A percentile compares a stretch with the other conserved stretches of the same genome.
phyloP scores from a whole-genome alignment of 2,888 invertebrate species.

The Brachyptera risi region DNA sequence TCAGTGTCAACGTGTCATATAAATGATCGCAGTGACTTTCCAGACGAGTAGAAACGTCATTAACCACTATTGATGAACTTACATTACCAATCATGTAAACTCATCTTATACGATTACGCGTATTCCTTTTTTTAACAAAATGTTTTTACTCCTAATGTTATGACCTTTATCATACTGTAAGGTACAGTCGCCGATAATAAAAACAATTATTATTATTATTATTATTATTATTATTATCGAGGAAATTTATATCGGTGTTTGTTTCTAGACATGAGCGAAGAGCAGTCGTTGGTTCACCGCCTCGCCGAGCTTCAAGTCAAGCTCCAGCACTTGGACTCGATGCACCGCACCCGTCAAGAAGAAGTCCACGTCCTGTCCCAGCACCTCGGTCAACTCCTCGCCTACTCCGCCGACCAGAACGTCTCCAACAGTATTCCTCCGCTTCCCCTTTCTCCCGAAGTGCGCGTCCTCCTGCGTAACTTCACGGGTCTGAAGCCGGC shows the following conservation, averaged over 20 bases:
- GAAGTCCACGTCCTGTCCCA: constrained; percentile 67
- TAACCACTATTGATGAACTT: no score
- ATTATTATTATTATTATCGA: no score
- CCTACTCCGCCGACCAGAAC: constrained; percentile 17
- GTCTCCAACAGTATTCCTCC: constrained; percentile 4
- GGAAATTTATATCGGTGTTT: not conserved
- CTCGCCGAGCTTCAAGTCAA: constrained; percentile 74
- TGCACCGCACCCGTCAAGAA: constrained; percentile 71
- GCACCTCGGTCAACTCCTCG: constrained; percentile 53
- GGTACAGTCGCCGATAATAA: no score
- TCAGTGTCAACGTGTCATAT: no score
- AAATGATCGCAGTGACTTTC: no score
- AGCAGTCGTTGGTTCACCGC: constrained; percentile 62
- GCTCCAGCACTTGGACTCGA: constrained; percentile 71
- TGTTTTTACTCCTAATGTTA: constrained; percentile 39
- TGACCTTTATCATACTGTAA: no score
- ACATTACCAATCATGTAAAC: no score
- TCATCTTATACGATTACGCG: not conserved
- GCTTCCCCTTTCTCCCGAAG: constrained; percentile 48
- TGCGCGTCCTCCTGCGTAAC: constrained; percentile 45
- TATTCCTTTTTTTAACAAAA: constrained; percentile 5
- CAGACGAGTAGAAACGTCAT: no score
- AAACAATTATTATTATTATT: no score
- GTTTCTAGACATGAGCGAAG: constrained; percentile 56
- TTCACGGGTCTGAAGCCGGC: constrained; percentile 52